Base-by-base conservation (phyloP, 2,888 invertebrate genomes). In the Cosmia pyralina region DNA sequence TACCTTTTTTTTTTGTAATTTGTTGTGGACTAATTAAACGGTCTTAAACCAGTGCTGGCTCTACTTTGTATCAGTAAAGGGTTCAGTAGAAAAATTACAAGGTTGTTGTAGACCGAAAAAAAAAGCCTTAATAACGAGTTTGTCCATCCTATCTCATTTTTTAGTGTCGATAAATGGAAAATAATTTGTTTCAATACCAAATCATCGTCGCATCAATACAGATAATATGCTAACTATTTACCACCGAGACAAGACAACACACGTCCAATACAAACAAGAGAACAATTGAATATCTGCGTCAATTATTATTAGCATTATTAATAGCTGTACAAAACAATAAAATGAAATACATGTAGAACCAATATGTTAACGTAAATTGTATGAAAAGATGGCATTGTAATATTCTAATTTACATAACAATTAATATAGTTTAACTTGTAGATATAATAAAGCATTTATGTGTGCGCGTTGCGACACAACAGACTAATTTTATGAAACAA, bases 401-500 rank as follows among this genome's bases (percentile, higher is more conserved):
- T 69, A 64, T 64, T 73, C 63, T 70, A 90, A 90, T 92, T 90
- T 87, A 84, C 90, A 91, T 90, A 85, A 90, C 88, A 91, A 92
- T 88, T 82, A 84, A 81, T 78, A 77, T 70, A 87, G 81, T 90
- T 88, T 84, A 77, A 87, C 83, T 83, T 82, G 81, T 83, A 73
- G 83, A 77, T 79, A 85, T 73, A 86, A 87, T 87, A 83, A 75
- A 85, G 82, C 81, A 80, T 87, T 87, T 88, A 85, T 87, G 78
- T 86, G 84, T 83, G 87, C 84, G 83, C 87, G 84, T 90, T 90
- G 85, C 82, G 81, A 91, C 88, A 92, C 88, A 92, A 91, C 88
- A 82, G 87, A 90, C 91, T 90, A 92, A 93, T 86, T 92, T 90
- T 90, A 90, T 87, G 87, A 87, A 88, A 90, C 81, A 81, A 75